Base-by-base conservation (phyloP, 2,888 invertebrate species). In the Sabellastarte sp. region DNA sequence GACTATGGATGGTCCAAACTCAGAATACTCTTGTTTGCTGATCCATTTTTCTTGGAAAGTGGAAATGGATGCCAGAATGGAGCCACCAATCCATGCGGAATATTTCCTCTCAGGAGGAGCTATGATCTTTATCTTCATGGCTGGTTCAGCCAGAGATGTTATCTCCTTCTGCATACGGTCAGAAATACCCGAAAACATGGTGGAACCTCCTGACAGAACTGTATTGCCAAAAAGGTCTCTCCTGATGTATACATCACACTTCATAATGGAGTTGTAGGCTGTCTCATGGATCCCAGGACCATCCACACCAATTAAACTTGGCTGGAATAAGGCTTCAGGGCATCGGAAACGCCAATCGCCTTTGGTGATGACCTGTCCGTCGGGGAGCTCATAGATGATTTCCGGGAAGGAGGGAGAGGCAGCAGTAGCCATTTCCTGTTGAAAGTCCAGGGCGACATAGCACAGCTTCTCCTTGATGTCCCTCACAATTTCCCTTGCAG, bases 111-210 rank as follows among this genome's bases (percentile, higher is more conserved):
- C 95, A 73, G 95, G 94, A 63, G 94, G 94, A 77, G 94, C 94
- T 86, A 94, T 94, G 81, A 88, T 87, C 84, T 88, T 88, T 83
- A 89, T 88, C 83, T 88, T 89, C 87, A 89, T 88, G 61, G 88
- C 88, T 75, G 85, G 81, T 61, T 88, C 88, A 56, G 88, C 88
- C 74, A 95, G 88, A 65, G 93, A 90, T 70, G 93, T 93, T 87
- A 95, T 94, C 88, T 95, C 95, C 87, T 95, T 95, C 87, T 95
- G 95, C 95, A 95, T 95, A 79, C 95, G 89, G 87, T 95, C 95
- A 77, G 95, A 95, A 85, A 96, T 95, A 88, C 95, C 91, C 70
- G 94, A 95, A 87, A 92, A 95, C 95, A 95, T 95, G 86, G 95
- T 95, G 87, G 93, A 93, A 80, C 94, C 95, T 74, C 93, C 93